Evolutionary conservation across 1,140 invertebrate genomes (phyloP).

Genomic region (Pogonognathellus flavescens): DNA sequence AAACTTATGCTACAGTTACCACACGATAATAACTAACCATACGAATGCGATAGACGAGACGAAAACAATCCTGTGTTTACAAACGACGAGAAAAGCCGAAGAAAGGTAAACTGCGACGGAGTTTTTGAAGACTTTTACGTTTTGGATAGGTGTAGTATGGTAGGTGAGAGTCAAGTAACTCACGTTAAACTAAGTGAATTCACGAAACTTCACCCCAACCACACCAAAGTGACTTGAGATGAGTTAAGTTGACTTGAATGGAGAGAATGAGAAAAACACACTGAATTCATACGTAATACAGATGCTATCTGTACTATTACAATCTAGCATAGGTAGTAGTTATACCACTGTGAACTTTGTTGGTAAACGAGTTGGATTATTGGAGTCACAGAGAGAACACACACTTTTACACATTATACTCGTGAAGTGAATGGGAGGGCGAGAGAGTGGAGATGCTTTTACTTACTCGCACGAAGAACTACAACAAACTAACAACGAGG

Average conservation of each 20-base stretch:
- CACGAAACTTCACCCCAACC: neutral
- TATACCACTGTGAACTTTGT: no score
- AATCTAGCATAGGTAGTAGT: neutral
- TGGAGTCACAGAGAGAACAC: neutral
- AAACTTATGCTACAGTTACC: neutral
- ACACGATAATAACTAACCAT: no score
- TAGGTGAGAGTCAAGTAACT: neutral
- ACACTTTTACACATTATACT: no score
- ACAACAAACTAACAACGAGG: constrained; percentile 46
- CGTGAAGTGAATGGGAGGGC: neutral
- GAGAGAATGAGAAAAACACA: constrained; percentile 15
- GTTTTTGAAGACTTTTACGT: neutral
- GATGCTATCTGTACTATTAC: neutral
- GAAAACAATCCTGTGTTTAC: no score
- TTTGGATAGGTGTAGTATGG: neutral
- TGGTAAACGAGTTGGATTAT: neutral
- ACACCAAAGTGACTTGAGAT: constrained; percentile 4
- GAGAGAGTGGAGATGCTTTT: constrained; percentile 14
- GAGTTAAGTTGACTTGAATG: constrained; percentile 25
- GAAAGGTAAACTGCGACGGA: no score
- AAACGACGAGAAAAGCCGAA: no score
- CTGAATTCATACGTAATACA: neutral
- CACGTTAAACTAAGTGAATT: neutral
- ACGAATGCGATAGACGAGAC: no score
- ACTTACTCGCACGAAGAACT: constrained; percentile 26